These are phyloP conservation scores for Temnothorax ravouxi DNA, from an alignment of 2,888 invertebrate species.

Conservation along the genomic window DNA sequence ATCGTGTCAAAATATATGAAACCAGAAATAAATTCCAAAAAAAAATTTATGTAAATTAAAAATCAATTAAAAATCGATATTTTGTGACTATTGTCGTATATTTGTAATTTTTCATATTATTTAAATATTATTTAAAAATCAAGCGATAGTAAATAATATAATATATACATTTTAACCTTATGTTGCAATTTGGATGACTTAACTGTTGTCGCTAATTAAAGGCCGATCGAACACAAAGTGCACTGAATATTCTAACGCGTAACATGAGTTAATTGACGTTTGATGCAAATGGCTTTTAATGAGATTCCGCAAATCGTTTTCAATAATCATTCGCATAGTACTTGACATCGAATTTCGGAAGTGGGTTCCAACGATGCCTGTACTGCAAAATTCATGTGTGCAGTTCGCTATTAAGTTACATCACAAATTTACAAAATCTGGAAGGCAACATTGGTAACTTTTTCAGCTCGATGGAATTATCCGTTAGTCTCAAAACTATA, in stretches of 20 bases:
- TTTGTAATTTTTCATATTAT: no score
- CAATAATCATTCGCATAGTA: constrained; percentile 39
- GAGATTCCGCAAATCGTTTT: constrained; percentile 53
- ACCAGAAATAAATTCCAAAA: no score
- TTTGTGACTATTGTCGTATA: no score
- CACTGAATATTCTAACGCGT: constrained; percentile 47
- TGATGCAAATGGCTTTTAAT: constrained; percentile 42
- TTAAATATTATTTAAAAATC: not conserved
- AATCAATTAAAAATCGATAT: no score
- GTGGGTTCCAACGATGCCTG: constrained; percentile 23
- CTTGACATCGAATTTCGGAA: constrained; percentile 49
- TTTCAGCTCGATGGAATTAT: not conserved
- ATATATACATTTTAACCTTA: constrained; percentile 8
- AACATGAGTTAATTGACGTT: constrained; percentile 47
- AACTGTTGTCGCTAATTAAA: constrained; percentile 62
- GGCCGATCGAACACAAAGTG: constrained; percentile 52
- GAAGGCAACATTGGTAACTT: not conserved
- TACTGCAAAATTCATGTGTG: constrained; percentile 21
- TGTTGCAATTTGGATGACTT: constrained; percentile 50
- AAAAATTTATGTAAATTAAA: no score
- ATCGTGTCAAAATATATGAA: no score
- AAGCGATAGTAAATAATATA: not conserved
- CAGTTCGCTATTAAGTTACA: constrained; percentile 25
- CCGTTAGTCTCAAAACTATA: not conserved
- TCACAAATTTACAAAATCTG: not conserved